A percentile compares a stretch with the other conserved stretches of the same genome.
These are phyloP conservation scores for Rhinolophus sinicus DNA, from an alignment of 2,113 vertebrate species.

Conservation along the genomic window DNA sequence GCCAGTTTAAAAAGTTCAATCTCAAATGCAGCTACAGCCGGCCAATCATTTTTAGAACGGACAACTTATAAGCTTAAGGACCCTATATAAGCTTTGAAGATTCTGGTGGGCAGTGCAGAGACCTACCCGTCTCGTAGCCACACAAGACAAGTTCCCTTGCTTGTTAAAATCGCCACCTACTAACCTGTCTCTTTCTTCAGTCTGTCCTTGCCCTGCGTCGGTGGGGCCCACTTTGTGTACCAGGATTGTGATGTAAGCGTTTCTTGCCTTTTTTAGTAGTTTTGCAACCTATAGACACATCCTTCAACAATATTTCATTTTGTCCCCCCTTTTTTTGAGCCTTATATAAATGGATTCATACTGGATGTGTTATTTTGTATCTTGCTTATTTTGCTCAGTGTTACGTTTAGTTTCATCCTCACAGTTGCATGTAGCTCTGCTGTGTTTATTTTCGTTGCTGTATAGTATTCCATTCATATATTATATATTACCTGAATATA, in stretches of 20 bases:
- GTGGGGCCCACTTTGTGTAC: not conserved
- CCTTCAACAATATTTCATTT: not conserved
- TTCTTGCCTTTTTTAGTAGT: not conserved
- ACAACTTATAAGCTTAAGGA: not conserved
- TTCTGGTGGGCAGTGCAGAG: not conserved
- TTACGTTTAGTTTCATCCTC: not conserved
- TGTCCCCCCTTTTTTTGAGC: not conserved
- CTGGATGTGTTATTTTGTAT: not conserved
- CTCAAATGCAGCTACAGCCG: constrained; percentile 28
- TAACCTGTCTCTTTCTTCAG: not conserved
- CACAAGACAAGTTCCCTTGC: not conserved
- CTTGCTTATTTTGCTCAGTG: not conserved
- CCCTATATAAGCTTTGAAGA: not conserved
- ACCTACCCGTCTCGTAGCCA: not conserved
- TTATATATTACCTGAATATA: not conserved
- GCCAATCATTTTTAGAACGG: constrained; percentile 28
- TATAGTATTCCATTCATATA: not conserved
- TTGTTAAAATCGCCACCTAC: not conserved
- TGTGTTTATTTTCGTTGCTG: not conserved
- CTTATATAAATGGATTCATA: not conserved
- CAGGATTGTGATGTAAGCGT: not conserved
- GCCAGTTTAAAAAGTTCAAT: constrained; percentile 59
- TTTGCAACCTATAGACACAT: not conserved
- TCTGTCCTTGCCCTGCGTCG: not conserved
- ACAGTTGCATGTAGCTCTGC: not conserved